Evolutionary conservation across 30 jellyfish, hydroid and myxozoan species (phyloP), one percentile per base, ranked within the genome.

Genomic region (Aurelia aurita complex sp. Pacific): DNA sequence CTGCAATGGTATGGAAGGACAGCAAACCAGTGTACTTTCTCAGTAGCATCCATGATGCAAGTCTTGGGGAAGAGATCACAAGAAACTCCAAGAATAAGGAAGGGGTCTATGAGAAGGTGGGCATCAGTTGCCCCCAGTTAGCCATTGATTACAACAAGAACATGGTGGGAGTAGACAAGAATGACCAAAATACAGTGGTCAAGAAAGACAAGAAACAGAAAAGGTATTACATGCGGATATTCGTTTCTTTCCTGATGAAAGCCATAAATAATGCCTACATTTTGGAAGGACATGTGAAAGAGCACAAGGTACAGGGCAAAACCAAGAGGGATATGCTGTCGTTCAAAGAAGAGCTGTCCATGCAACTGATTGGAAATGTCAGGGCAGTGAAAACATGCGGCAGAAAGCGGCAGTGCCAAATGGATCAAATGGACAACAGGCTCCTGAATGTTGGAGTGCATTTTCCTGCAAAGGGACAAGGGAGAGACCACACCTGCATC

Each of bases 221-320:
- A 40, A 32, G 88, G 18, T 80, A 29, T 32, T 65, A 80, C 38
- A 18, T 80, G 62, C 66, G 89, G 12, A 67, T 80, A 1, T 61
- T 80, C 46, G 5, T 80, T 6, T 52, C 80, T 64, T 67, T 80
- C 18, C 59, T 80, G 29, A 80, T 65, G 89, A 80, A 80, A 65
- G 73, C 81, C 43, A 65, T 80, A 17, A 80, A 80, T 68, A 67
- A 80, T 80, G 89, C 89, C 40, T 80, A 80, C 51, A 51, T 80
- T 15, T 13, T 80, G 43, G 81, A 66, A 51, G 89, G 73, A 12
- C 78, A 61, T 23, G 38, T 66, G 29, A 80, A 64, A 66, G 81
- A 70, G 2, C 89, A 80, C 55, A 55, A 29, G 3, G 40, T 80
- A 1, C 80, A 67, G 3, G 89, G 89, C 46, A 64, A 33, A 12